Evolutionary conservation across 2,113 vertebrate genomes (phyloP).

Genomic region (Ellobius talpinus): DNA sequence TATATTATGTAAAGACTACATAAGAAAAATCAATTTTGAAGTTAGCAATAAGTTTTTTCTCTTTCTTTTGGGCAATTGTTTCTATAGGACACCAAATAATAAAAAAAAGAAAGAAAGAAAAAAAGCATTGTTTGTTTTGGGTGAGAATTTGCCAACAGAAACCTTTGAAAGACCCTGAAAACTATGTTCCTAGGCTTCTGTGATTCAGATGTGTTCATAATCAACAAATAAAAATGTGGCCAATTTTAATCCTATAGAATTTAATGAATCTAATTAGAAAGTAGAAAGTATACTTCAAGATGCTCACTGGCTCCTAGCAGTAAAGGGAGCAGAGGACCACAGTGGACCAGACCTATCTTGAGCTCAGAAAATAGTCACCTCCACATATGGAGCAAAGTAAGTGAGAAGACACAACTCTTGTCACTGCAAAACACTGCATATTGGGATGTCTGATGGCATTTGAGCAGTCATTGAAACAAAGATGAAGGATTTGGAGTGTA

Average conservation of each 20-base stretch:
- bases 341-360: background rate
- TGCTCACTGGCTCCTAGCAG: background rate
- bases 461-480: background rate
- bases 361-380: background rate
- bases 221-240: background rate
- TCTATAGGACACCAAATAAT: background rate
- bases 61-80: background rate
- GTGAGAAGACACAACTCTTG: background rate
- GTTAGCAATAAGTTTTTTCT: background rate
- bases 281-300: background rate
- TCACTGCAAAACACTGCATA: accelerated
- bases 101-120: too few species aligned
- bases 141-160: background rate
- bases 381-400: background rate
- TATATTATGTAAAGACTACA: background rate
- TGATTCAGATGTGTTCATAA: background rate
- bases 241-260: background rate
- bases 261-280: background rate
- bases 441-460: background rate
- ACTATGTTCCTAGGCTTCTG: background rate
- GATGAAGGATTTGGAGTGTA: background rate
- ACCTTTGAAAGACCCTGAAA: background rate
- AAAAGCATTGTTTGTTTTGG: background rate
- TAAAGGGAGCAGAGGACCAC: too few species aligned
- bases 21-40: conserved; percentile 36